These are phyloP conservation scores for Pica pica DNA, from an alignment of 2,113 vertebrate species.

Conservation along the genomic window DNA sequence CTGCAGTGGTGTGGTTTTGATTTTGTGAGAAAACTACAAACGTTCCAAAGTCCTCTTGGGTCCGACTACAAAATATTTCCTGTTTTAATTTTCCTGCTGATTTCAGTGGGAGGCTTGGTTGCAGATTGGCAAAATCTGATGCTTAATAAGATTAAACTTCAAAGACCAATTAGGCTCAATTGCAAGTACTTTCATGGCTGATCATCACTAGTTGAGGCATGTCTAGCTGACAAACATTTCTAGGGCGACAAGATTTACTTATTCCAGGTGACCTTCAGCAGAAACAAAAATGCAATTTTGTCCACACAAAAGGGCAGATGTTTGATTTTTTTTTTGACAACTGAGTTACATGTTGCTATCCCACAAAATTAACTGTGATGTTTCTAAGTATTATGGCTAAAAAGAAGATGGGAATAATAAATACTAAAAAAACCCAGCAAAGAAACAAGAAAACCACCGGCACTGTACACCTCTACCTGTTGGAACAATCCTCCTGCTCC, in stretches of 20 bases:
- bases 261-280: background rate
- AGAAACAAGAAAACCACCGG: background rate
- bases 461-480: background rate
- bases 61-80: background rate
- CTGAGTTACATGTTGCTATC: background rate
- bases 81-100: background rate
- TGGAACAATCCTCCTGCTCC: background rate
- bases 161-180: background rate
- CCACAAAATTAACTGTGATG: background rate
- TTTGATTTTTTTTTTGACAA: background rate
- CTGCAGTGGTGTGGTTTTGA: background rate
- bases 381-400: background rate
- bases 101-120: background rate
- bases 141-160: background rate
- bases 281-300: background rate
- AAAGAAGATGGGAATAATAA: background rate
- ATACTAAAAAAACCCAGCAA: rapidly evolving
- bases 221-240: background rate
- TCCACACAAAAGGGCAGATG: background rate
- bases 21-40: background rate
- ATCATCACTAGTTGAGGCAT: background rate
- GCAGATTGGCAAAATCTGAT: background rate
- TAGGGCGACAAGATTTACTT: background rate
- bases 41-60: background rate
- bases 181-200: background rate